Percentiles rank a stretch among this genome's conserved stretches.
Conservation (phyloP, 2,797 vertebrate genomes). For the Eulemur albifrons region DNA sequence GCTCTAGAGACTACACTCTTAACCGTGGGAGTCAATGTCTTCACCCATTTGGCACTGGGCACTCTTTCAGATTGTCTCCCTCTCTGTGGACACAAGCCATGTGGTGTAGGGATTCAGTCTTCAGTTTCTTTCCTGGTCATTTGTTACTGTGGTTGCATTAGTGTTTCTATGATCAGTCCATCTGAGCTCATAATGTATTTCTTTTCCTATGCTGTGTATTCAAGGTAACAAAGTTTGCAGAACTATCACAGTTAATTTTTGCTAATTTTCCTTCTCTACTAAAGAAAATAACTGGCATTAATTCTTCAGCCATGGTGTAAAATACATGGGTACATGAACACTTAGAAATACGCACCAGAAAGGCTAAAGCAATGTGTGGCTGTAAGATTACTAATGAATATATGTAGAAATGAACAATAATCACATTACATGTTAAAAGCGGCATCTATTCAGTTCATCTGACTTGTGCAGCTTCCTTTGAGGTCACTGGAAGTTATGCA, state of each 20-base stretch:
- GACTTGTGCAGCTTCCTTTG: neutral
- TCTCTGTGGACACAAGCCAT: neutral
- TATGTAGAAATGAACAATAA: neutral
- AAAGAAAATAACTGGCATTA: neutral
- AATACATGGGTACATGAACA: neutral
- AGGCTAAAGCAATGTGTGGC: neutral
- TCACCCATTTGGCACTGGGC: neutral
- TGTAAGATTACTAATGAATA: neutral
- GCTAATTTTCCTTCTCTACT: neutral
- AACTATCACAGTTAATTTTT: conserved; percentile 16
- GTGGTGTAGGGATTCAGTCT: neutral
- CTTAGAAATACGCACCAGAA: neutral
- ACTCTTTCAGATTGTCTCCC: neutral
- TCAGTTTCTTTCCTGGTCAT: neutral
- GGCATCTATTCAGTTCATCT: neutral
- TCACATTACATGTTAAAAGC: neutral
- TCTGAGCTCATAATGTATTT: neutral
- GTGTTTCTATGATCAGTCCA: neutral
- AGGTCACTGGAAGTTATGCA: neutral
- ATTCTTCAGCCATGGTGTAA: neutral
- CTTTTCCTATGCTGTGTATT: neutral
- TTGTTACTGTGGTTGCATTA: neutral
- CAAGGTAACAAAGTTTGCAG: neutral
- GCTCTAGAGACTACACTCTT: neutral
- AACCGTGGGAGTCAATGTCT: neutral